These are phyloP conservation scores for Herpetotheres cachinnans DNA, from an alignment of 2,113 vertebrate species.

Conservation along the genomic window DNA sequence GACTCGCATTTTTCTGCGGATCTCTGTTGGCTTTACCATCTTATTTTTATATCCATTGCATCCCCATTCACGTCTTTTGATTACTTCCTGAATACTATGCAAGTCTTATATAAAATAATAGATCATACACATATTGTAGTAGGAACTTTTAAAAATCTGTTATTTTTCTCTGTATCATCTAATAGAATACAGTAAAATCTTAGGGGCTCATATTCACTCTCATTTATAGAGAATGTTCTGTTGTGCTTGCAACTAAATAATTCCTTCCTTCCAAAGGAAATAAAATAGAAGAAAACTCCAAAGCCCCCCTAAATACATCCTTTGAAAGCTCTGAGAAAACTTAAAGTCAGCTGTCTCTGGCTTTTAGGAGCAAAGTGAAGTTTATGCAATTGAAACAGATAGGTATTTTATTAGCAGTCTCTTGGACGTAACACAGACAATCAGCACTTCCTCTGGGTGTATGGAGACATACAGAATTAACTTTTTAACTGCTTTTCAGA, in stretches of 20 bases:
- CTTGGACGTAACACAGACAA: background rate
- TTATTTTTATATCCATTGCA: background rate
- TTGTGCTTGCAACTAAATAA: background rate
- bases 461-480: background rate
- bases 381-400: background rate
- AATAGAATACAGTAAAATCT: background rate
- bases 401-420: background rate
- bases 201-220: background rate
- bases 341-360: background rate
- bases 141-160: background rate
- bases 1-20: background rate
- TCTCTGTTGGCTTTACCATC: background rate
- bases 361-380: background rate
- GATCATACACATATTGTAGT: background rate
- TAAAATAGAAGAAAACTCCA: background rate
- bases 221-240: background rate
- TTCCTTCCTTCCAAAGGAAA: background rate
- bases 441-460: background rate
- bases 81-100: background rate
- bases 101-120: background rate
- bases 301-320: rapidly evolving
- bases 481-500: background rate
- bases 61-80: background rate
- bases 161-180: background rate
- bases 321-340: background rate